Base-by-base conservation (phyloP, 2,113 vertebrate species). In the Gnathonemus echidnorhynchus region DNA sequence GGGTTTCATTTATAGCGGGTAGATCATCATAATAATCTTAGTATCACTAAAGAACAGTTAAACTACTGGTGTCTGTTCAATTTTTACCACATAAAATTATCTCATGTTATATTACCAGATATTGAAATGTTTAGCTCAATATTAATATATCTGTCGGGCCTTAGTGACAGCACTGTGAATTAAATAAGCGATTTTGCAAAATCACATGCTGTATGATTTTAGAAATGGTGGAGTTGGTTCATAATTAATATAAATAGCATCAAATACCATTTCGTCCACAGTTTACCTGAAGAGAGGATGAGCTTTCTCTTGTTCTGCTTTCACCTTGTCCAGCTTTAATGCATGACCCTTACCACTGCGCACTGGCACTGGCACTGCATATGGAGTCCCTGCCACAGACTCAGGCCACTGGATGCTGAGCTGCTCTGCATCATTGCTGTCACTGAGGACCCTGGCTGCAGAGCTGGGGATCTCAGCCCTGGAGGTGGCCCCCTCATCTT, bases 281-380 rank as follows among this genome's bases (percentile, higher is more conserved):
- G 27, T 88, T 80, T 31, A 96, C 95, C 94, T 95, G 89, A n/a
- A 31, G 91, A 94, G 91, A 88, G 80, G 58, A 27, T 48, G 90
- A 86, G 90, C 80, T 92, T 93, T 92, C 9, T 93, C 89, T 89
- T 91, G 92, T 66, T 94, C 89, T 74, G 93, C 91, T 91, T 93
- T 94, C 90, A 91, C 87, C 27, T 90, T 5, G 0, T 89, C 91
- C 84, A 91, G 62, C 31, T 92, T 39, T 90, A 91, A 85, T 3
- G 49, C 74, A 42, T 50, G 0, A 0, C 49, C 89, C 45, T 15
- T 11, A 42, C 91, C 93, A 88, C 27, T 17, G 24, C 88, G 87
- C 91, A 90, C 45, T 91, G 53, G 87, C 91, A 90, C 45, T 91
- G 53, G 52, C 15, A 70, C 62, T 8, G 89, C 88, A 88, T 45